Conservation (phyloP, 2,113 vertebrate species). For the Cairina moschata region DNA sequence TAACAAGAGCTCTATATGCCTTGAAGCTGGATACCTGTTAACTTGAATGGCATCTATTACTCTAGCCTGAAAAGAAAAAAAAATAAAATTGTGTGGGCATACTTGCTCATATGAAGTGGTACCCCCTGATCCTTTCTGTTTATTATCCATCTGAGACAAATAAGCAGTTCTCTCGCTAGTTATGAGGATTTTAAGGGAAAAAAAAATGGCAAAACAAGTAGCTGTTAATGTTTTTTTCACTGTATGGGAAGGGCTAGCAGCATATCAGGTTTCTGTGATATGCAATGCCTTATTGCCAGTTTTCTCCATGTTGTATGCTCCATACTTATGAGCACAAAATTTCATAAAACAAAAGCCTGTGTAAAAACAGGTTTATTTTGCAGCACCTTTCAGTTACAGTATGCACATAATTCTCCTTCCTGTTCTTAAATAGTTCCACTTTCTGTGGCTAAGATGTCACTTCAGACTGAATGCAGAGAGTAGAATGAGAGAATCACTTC, state of each 20-base stretch:
- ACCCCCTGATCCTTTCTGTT: background rate
- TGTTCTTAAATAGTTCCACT: background rate
- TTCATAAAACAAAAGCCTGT: background rate
- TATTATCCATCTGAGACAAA: background rate
- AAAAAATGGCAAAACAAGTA: background rate
- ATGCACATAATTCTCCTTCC: background rate
- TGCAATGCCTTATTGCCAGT: background rate
- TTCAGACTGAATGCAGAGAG: background rate
- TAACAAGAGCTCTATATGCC: background rate
- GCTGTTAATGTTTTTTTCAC: background rate
- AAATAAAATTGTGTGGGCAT: background rate
- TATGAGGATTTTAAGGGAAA: background rate
- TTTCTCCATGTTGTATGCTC: background rate
- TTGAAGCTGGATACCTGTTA: constrained; percentile 17
- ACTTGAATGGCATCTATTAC: background rate
- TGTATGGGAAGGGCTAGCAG: background rate
- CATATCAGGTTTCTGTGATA: background rate
- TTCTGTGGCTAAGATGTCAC: background rate
- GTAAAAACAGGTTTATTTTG: background rate
- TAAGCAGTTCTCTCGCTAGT: background rate
- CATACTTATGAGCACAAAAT: background rate
- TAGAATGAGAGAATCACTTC: background rate
- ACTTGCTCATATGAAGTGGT: background rate
- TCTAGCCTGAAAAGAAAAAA: background rate
- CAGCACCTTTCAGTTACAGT: background rate